phyloP scores from a whole-genome alignment of 2,888 invertebrate genomes.

The Drosophila formosana region DNA sequence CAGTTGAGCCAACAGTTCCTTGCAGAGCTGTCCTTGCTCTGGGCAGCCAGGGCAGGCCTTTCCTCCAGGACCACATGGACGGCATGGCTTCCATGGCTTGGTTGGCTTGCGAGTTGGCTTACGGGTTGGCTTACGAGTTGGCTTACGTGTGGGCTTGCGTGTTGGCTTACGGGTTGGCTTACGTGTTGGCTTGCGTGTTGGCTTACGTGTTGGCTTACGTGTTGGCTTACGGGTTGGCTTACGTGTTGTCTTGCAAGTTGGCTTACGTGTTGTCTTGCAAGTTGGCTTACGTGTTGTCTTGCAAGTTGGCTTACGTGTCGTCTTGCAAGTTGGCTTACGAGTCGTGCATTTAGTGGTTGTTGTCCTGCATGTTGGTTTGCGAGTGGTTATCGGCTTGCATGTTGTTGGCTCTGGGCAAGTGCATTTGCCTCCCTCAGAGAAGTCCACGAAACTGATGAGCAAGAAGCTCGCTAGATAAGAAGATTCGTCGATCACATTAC shows the following conservation, averaged over 20 bases:
- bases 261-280: neutral
- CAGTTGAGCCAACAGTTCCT: neutral
- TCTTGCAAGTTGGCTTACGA: no score
- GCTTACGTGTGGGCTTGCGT: neutral
- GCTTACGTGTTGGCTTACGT: neutral
- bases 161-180: neutral
- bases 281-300: no score
- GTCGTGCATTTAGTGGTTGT: no score
- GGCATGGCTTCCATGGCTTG: slow-evolving; percentile 4
- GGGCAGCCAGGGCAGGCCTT: slow-evolving; percentile 7
- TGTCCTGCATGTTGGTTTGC: neutral
- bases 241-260: neutral
- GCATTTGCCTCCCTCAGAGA: neutral
- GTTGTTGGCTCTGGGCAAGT: neutral
- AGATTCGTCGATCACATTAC: neutral
- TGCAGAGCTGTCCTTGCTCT: slow-evolving; percentile 4
- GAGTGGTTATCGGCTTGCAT: neutral
- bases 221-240: neutral
- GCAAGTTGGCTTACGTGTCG: neutral
- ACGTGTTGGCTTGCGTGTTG: neutral
- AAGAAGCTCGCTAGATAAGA: slow-evolving; percentile 8
- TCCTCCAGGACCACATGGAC: slow-evolving; percentile 11
- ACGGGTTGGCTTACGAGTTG: no score
- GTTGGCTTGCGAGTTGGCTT: neutral
- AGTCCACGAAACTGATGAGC: slow-evolving; percentile 5